Base-by-base conservation (phyloP, 2,888 invertebrate genomes). In the Meandrusa payeni region DNA sequence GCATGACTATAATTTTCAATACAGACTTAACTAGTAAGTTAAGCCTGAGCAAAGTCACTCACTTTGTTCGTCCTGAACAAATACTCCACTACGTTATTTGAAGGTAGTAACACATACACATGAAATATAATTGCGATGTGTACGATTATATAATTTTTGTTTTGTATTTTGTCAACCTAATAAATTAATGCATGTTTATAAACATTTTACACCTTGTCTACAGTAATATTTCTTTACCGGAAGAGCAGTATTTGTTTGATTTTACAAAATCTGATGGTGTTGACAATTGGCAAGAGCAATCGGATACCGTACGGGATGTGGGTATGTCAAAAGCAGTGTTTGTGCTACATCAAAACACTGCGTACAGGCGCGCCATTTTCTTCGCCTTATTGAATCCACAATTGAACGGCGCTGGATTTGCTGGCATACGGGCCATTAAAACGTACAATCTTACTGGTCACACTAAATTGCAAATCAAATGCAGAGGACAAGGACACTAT, bases 391-490 rank as follows among this genome's bases (percentile, higher is more conserved):
- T 92, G 11, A 92, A 92, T 61, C 92, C 92, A 2, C 92, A 92
- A 69, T 79, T 88, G 4, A 92, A 92, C 51, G 92, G 92, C 0
- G 92, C 92, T 11, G 91, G 91, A 1, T 92, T 92, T 64, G 92
- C 91, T 17, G 92, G 92, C 5, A 82, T 91, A 47, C 69, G 90
- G 47, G 87, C 81, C n/a, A 56, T 74, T 6, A 81, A 77, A 4
- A 61, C 74, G 11, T 82, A 90, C 42, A 69, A 92, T 59, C 69
- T 92, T 2, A 74, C 78, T 0, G 77, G 75, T 5, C 85, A 78
- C 52, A 72, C 76, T 0, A 80, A 81, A 48, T 64, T 92, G 10
- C 80, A 88, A 57, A 66, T 92, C 5, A 71, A 69, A 45, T 90
- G 90, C 50, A 80, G 91, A 48, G 90, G 88, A 0, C 92, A 91